Evolutionary conservation across 2,888 invertebrate species (phyloP), one percentile per base, ranked within the genome.

Genomic region (Ramazzottius varieornatus): DNA sequence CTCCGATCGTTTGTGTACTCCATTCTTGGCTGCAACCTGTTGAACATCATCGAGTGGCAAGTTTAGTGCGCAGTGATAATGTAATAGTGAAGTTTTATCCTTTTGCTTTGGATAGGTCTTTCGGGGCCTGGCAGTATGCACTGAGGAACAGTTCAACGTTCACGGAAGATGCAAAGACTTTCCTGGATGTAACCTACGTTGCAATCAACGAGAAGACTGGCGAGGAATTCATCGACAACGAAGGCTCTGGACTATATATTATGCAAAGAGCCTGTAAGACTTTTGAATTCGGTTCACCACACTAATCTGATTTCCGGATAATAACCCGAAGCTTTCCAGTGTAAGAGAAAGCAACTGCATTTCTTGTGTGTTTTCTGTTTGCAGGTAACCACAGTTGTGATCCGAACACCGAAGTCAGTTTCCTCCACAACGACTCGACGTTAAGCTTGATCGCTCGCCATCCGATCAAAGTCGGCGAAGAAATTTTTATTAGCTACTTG

Each of bases 401-500:
- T 0, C 91, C 93, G 0, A 93, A 92, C 75, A 88, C 90, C 0
- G 83, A 86, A 73, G 83, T 86, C 0, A 82, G 84, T 32, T 94
- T 91, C 74, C 84, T 86, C 0, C 82, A 86, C 71, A 86, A 87
- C 64, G 86, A 88, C 75, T 73, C 72, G 67, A 85, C 84, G 68
- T 70, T 78, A 66, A 72, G 72, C 16, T 69, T 79, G 67, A 73
- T 84, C 69, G 88, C 91, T 0, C 72, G 82, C 4, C 79, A 79
- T 66, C 81, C 84, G 65, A 89, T 94, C 66, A 75, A 80, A 70
- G 81, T 82, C 0, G 89, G 85, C 0, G 88, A 92, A 67, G 93
- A 93, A 77, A 87, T 94, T 68, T 85, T 82, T 69, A 90, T 90
- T 70, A 86, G 87, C 68, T 94, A 94, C 75, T 78, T 94, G 69